Percentiles rank a stretch among this genome's conserved stretches.
phyloP scores from a whole-genome alignment of 2,888 invertebrate species.

The Itoplectis maculator region DNA sequence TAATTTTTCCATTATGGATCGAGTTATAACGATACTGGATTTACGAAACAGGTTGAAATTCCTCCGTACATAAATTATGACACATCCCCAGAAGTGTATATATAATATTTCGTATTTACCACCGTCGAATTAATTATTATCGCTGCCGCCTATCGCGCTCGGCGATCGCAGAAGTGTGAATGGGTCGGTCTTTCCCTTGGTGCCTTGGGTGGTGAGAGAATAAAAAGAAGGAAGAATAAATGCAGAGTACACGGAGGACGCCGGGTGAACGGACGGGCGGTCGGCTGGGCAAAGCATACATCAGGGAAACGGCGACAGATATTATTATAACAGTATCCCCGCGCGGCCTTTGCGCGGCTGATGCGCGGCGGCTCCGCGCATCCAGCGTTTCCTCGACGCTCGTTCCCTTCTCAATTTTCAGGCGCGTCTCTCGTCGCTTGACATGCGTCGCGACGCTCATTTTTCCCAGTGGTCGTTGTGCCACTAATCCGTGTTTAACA shows the following conservation, averaged over 20 bases:
- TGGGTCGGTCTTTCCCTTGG: neutral
- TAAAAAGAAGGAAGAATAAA: neutral
- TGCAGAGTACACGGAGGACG: slow-evolving; percentile 9
- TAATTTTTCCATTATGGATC: too few relatives aligned
- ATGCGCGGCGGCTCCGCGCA: too few relatives aligned
- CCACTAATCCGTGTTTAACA: slow-evolving; percentile 70
- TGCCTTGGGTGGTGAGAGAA: neutral
- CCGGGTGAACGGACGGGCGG: slow-evolving; percentile 60
- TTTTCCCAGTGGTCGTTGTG: slow-evolving; percentile 41
- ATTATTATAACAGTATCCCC: slow-evolving; percentile 66
- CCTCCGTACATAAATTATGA: neutral
- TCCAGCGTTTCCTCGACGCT: slow-evolving; percentile 14
- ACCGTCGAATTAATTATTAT: neutral
- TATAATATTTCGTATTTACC: neutral
- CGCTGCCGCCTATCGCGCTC: neutral
- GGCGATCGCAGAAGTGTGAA: neutral
- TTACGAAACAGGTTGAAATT: neutral
- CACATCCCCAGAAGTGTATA: neutral
- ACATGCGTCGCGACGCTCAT: slow-evolving; percentile 66
- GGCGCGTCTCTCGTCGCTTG: slow-evolving; percentile 55
- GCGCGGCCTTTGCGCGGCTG: slow-evolving; percentile 18
- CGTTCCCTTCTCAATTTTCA: neutral
- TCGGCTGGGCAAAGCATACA: slow-evolving; percentile 45
- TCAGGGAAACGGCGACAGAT: slow-evolving; percentile 69
- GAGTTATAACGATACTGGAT: neutral